These are phyloP conservation scores for Amphiprion percula DNA, from an alignment of 2,113 vertebrate species.

Conservation along the genomic window DNA sequence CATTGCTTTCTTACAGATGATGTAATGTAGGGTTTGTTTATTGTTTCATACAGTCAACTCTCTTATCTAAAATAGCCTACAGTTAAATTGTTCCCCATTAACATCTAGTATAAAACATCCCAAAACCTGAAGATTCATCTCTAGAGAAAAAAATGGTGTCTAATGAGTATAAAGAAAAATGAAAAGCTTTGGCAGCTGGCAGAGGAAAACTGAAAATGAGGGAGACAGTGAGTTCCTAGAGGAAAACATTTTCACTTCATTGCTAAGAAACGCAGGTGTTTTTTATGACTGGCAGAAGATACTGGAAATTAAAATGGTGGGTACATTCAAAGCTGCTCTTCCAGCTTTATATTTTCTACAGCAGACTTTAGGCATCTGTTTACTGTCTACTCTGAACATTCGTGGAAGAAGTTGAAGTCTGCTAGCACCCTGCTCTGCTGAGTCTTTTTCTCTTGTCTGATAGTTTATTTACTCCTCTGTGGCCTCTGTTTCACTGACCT, in stretches of 20 bases:
- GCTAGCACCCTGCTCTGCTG: background rate
- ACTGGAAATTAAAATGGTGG: background rate
- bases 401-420: constrained; percentile 14
- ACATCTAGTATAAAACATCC: too few relatives aligned
- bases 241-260: background rate
- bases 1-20: too few relatives aligned
- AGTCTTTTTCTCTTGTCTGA: background rate
- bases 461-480: background rate
- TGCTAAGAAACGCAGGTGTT: background rate
- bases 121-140: too few relatives aligned
- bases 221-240: background rate
- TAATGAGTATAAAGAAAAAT: too few relatives aligned
- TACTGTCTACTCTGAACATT: background rate
- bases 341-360: background rate
- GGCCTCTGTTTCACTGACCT: background rate
- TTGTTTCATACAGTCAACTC: too few relatives aligned
- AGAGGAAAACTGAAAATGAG: too few relatives aligned
- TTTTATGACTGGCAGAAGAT: constrained; percentile 2
- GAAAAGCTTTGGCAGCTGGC: too few relatives aligned
- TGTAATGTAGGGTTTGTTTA: too few relatives aligned
- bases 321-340: background rate
- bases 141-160: too few relatives aligned
- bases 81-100: too few relatives aligned
- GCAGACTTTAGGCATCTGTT: background rate
- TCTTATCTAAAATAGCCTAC: too few relatives aligned